phyloP scores from a whole-genome alignment of 2,113 vertebrate genomes.

The Leucopternis melanops region DNA sequence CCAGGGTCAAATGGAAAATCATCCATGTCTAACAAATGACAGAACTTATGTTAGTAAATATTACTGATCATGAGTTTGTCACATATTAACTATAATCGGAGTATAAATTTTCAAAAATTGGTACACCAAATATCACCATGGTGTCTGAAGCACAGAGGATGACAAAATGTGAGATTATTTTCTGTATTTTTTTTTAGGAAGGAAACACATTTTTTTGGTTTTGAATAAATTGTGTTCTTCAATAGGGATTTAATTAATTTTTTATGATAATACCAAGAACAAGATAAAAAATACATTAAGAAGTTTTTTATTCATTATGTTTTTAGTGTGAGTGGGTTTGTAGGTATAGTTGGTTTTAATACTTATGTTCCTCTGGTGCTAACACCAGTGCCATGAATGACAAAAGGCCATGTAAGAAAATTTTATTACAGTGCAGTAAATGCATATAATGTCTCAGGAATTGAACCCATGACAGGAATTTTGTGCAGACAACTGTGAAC shows the following conservation, averaged over 20 bases:
- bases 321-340: background rate
- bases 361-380: background rate
- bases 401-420: background rate
- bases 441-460: background rate
- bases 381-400: background rate
- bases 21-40: background rate
- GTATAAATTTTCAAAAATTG: background rate
- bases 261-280: background rate
- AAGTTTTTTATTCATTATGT: background rate
- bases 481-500: background rate
- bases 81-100: background rate
- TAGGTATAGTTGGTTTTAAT: background rate
- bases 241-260: background rate
- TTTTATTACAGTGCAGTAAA: background rate
- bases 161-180: background rate
- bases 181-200: background rate
- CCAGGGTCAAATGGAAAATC: background rate
- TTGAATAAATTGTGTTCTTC: background rate
- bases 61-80: background rate
- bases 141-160: background rate
- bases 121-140: background rate
- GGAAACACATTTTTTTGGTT: background rate
- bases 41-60: background rate
- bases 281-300: background rate
- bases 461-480: background rate